phyloP scores from a whole-genome alignment of 2,113 vertebrate species.

The Anhinga anhinga region DNA sequence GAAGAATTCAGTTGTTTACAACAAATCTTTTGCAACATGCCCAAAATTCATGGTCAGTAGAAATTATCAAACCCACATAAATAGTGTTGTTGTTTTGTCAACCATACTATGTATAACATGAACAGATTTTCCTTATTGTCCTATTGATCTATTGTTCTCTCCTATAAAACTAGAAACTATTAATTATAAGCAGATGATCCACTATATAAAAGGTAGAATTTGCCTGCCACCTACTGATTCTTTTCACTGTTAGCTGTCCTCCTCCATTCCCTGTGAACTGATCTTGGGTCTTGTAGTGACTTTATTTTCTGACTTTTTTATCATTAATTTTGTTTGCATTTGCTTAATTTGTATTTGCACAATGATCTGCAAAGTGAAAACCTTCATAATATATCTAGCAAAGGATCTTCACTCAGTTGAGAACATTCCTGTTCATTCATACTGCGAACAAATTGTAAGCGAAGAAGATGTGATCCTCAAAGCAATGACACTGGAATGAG shows the following conservation, averaged over 20 bases:
- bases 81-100: not conserved
- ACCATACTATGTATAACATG: not conserved
- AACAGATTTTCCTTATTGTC: not conserved
- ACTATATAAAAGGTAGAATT: not conserved
- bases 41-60: not conserved
- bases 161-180: not conserved
- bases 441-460: not conserved
- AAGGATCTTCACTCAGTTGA: not conserved
- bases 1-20: not conserved
- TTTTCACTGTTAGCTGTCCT: not conserved
- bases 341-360: not conserved
- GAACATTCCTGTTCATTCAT: not conserved
- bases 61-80: not conserved
- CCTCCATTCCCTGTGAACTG: not conserved
- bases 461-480: not conserved
- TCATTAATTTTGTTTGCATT: not conserved
- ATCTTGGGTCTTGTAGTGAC: not conserved
- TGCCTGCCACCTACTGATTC: not conserved
- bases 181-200: not conserved
- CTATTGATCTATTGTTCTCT: not conserved
- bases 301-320: not conserved
- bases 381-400: not conserved
- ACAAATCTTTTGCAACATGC: not conserved
- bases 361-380: not conserved
- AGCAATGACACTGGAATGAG: not conserved